Evolutionary conservation across 2,113 vertebrate species (phyloP).

Genomic region (Varanus komodoensis): DNA sequence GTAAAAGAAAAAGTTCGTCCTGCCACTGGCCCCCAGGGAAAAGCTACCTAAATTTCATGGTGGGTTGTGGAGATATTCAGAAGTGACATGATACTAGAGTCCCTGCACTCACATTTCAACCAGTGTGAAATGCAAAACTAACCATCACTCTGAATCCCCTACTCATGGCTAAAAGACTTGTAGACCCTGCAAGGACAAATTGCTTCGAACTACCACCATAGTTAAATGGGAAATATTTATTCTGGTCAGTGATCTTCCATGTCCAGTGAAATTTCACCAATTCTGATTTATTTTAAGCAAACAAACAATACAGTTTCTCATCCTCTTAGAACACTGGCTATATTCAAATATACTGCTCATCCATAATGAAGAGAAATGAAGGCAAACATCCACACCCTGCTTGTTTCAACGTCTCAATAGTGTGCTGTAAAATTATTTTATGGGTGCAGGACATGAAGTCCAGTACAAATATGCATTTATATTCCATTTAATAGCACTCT

Average conservation of each 20-base stretch:
- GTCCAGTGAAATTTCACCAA: background rate
- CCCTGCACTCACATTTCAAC: too few species aligned
- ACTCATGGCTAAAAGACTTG: background rate
- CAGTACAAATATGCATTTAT: constrained; percentile 38
- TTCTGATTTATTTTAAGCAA: background rate
- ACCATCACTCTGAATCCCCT: background rate
- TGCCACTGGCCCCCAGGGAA: background rate
- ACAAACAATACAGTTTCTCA: constrained; percentile 14
- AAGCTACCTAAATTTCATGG: background rate
- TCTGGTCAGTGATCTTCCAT: background rate
- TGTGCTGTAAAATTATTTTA: constrained; percentile 25
- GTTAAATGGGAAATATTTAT: background rate
- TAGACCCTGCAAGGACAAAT: background rate
- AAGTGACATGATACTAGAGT: too few species aligned
- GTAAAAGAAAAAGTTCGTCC: background rate
- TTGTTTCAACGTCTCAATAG: constrained; percentile 21
- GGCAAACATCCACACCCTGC: constrained; percentile 8
- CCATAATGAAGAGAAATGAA: constrained; percentile 14
- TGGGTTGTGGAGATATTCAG: background rate
- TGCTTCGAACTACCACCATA: background rate
- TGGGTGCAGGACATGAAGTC: constrained; percentile 29
- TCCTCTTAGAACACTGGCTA: constrained; percentile 8
- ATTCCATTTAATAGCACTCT: background rate
- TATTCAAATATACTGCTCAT: constrained; percentile 15
- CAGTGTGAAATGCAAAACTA: background rate